Evolutionary conservation across 2,888 invertebrate species (phyloP), one percentile per base, ranked within the genome.

Genomic region (Pachliopta kotzebuea): DNA sequence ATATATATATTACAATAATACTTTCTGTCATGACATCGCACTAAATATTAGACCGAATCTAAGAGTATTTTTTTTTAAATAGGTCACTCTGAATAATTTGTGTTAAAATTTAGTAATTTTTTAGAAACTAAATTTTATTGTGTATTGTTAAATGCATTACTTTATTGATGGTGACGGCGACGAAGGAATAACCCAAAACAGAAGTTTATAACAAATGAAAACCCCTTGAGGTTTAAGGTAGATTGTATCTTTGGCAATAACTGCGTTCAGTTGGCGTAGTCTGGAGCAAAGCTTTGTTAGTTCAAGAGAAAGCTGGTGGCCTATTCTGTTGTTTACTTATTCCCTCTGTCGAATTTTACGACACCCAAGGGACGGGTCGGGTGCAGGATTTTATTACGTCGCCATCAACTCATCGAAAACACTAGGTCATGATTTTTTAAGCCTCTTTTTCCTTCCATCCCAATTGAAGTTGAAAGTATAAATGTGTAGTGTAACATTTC

Each of bases 301-400:
- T 54, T 54, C 42, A 60, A 60, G 24, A 60, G 60, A 54, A 54
- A 60, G 60, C 60, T 60, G 60, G 37, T 53, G 37, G 54, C 54
- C 42, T n/a, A 54, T 54, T 54, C 50, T 52, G 50, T 52, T 52
- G 50, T 60, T 60, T 60, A 54, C 54, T 60, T 60, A 60, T 60
- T 60, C 24, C 54, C 53, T 60, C 60, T 37, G 53, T 52, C 21
- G 50, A 52, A 21, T 52, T 52, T 52, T 52, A 52, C 21, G 50
- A 52, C 50, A 52, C 60, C 60, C 52, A 11, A 17, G 60, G 53
- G 60, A 60, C 11, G 52, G 52, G 52, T 53, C 29, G n/a, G 37
- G 50, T 52, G 60, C 21, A 52, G 52, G 18, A 53, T 53, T 52
- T 60, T 60, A 60, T 59, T 59, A 31, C 52, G 52, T 23, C 50